Evolutionary conservation across 2,888 invertebrate species (phyloP), one percentile per base, ranked within the genome.

Genomic region (Archaeoteleia sp.): DNA sequence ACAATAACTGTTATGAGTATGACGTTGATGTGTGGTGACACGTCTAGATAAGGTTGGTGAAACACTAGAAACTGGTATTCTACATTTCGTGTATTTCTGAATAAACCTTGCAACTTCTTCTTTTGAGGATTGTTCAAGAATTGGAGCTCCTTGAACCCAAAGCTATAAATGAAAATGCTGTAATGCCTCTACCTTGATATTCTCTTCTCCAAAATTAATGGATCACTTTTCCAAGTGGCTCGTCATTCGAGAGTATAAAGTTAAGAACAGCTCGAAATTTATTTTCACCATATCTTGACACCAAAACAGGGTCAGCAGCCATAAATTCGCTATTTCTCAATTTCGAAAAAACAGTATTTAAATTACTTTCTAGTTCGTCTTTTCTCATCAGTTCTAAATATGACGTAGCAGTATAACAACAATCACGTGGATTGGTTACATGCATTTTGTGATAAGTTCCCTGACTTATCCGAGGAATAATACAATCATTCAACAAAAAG

Each of bases 1-100:
- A 57, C 79, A 81, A 55, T 80, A 80, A 17, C 10, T 57, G 43
- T 78, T 81, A 53, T 79, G 75, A 9, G 70, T 62, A 55, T 81
- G 78, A 4, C 27, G 66, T 53, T 80, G 78, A 71, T 79, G 75
- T 3, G 46, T 57, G 4, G 10, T 70, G 0, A 78, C 77, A 9
- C 74, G 71, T 20, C 72, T 55, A 53, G 73, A 30, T 3, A 78
- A 37, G n/a, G 66, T 74, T 1, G 77, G 76, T 6, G 70, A 74
- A 27, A 74, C 17, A 29, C 69, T 60, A 68, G 66, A 69, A 34
- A 74, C 34, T 14, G 74, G 74, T 14, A 78, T 67, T 27, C 51
- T 57, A 48, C 76, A 77, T 23, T 73, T 75, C 1, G 74, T 55
- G 34, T 77, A 68, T 45, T 77, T 62, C 15, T 46, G 42, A 37